phyloP scores from a whole-genome alignment of 2,113 vertebrate genomes.

The Dascyllus trimaculatus region DNA sequence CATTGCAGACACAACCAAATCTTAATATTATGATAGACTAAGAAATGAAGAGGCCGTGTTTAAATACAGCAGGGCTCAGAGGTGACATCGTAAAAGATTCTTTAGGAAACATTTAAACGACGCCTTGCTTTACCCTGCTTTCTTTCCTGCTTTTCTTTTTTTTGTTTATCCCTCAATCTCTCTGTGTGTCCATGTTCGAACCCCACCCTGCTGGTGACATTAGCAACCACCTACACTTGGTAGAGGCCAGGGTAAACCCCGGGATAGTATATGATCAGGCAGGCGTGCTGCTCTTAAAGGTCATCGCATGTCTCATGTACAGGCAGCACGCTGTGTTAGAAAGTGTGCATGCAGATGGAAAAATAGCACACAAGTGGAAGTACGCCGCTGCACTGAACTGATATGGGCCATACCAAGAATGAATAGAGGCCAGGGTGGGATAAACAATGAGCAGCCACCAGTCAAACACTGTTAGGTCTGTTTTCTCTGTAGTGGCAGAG shows the following conservation, averaged over 20 bases:
- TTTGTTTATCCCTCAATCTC: conserved; percentile 23
- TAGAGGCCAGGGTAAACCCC: conserved; percentile 51
- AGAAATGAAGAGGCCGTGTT: not conserved
- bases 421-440: conserved; percentile 16
- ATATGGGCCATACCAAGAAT: conserved; percentile 26
- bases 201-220: conserved; percentile 58
- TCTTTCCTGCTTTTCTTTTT: not conserved
- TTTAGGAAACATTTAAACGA: conserved; percentile 18
- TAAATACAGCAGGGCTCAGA: not conserved
- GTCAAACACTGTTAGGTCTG: conserved; percentile 7
- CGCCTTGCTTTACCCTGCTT: conserved; percentile 22
- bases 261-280: conserved; percentile 44
- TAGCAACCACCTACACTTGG: conserved; percentile 43
- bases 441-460: conserved; percentile 18
- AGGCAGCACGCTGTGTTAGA: conserved; percentile 18
- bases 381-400: conserved; percentile 14
- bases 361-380: conserved; percentile 45
- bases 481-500: not conserved
- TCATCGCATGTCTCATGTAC: conserved; percentile 54
- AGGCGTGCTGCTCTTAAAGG: conserved; percentile 67
- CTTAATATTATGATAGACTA: not conserved
- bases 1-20: not conserved
- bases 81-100: not conserved
- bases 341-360: conserved; percentile 39
- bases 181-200: conserved; percentile 28